These are phyloP conservation scores for Bombyx mandarina DNA, from an alignment of 1,140 invertebrate genomes.

Conservation along the genomic window DNA sequence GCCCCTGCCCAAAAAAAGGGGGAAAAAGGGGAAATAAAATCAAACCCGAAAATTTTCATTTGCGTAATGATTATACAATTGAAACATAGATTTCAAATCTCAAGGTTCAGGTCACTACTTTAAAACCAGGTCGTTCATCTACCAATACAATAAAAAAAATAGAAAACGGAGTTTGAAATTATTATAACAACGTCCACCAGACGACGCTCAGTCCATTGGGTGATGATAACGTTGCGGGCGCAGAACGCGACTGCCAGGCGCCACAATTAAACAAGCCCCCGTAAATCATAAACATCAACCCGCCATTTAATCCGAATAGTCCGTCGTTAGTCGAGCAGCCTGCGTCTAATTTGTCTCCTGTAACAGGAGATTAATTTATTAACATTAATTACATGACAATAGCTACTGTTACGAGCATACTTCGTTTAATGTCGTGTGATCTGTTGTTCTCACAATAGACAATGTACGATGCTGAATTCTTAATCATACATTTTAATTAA, in stretches of 20 bases:
- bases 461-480: too few species aligned
- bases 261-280: constrained; percentile 61
- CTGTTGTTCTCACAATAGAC: too few species aligned
- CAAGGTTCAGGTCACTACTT: background rate
- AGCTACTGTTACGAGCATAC: constrained; percentile 19
- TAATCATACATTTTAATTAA: too few species aligned
- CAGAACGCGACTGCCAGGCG: constrained; percentile 48
- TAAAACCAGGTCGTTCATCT: background rate
- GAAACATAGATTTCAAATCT: too few species aligned
- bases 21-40: too few species aligned
- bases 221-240: constrained; percentile 10
- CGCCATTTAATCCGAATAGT: constrained; percentile 70
- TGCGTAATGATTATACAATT: too few species aligned
- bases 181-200: background rate
- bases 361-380: constrained; percentile 67
- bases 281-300: constrained; percentile 71
- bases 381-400: constrained; percentile 65
- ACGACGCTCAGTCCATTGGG: too few species aligned
- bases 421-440: too few species aligned
- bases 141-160: too few species aligned
- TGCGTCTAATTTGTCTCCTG: constrained; percentile 67
- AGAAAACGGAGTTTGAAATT: too few species aligned
- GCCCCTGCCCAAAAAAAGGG: background rate
- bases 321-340: constrained; percentile 66
- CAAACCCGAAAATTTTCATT: too few species aligned